Evolutionary conservation across 2,888 invertebrate genomes (phyloP), one percentile per base, ranked within the genome.

Genomic region (Lithophane ornitopus): DNA sequence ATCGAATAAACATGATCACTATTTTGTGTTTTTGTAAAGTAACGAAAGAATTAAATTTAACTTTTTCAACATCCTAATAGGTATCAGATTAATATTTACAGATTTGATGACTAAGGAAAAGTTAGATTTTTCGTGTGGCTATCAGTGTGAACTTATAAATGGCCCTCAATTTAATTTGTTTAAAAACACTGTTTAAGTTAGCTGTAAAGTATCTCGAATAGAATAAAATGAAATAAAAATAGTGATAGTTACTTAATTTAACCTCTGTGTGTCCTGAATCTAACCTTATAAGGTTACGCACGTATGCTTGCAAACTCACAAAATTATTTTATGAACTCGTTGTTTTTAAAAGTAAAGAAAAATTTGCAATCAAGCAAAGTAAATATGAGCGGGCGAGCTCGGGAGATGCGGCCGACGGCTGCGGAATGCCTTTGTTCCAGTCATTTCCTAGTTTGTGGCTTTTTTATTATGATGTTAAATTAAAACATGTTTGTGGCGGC

Each of bases 401-500:
- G 41, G 65, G 49, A 76, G 75, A 69, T 66, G 83, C 67, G 76
- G 76, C 90, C 90, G 89, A 69, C 90, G 90, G 90, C 88, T 82
- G 56, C 86, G 91, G 91, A 89, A 90, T 90, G 87, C 85, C 88
- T 90, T 90, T 88, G 88, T 83, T 52, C 65, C 68, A 86, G 68
- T 76, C 0, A 85, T 86, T 82, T 81, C 78, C 81, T 87, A 84
- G 81, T 76, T 85, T 79, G 80, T 58, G 79, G 76, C 49, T 72
- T 71, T 41, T 46, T n/a, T 61, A 68, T 61, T 67, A 77, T 39
- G n/a, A 58, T 73, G 39, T n/a, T 41, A 70, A 68, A 52, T 61
- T 52, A 74, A 70, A 85, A 65, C 59, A 28, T 52, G 52, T 22
- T 59, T 56, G 62, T 54, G 56, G 58, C 16, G 9, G 54, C 26